A percentile compares a stretch with the other conserved stretches of the same genome.
Evolutionary conservation across 1,140 invertebrate species (phyloP).

Genomic region (Physella acuta): DNA sequence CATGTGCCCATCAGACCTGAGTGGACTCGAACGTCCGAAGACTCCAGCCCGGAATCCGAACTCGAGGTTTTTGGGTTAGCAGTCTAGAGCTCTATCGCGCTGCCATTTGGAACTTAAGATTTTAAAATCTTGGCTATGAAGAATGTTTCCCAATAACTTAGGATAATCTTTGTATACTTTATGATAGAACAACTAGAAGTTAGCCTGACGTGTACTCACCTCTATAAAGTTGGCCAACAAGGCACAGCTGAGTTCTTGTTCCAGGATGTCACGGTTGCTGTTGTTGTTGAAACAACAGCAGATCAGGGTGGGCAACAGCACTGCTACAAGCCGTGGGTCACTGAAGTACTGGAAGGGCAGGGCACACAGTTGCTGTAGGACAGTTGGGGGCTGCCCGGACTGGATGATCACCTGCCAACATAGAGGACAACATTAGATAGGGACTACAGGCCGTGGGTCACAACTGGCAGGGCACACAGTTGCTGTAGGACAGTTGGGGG

Average conservation of each 20-base stretch:
- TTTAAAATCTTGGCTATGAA: no score
- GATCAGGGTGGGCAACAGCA: constrained; percentile 85
- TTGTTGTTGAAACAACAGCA: constrained; percentile 74
- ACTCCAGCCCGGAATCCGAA: no score
- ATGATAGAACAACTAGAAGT: no score
- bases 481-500: constrained; percentile 84
- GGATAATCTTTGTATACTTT: no score
- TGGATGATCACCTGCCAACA: constrained; percentile 71
- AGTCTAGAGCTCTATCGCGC: no score
- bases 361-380: constrained; percentile 85
- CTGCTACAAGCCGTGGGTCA: constrained; percentile 71
- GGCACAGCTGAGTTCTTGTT: constrained; percentile 76
- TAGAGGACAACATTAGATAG: constrained; percentile 68
- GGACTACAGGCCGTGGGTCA: constrained; percentile 75
- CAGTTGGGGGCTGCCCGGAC: constrained; percentile 78
- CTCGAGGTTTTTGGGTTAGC: no score
- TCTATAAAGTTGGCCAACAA: constrained; percentile 61
- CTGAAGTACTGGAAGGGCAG: constrained; percentile 88
- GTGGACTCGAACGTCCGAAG: no score
- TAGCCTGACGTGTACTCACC: constrained; percentile 34
- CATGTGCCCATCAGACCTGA: no score
- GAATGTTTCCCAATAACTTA: no score
- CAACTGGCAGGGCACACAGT: constrained; percentile 84
- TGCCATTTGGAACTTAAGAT: no score
- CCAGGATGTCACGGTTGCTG: constrained; percentile 71